Percentiles rank a stretch among this genome's conserved stretches.
Conservation (phyloP, 2,888 invertebrate species). For the Nomada flava region DNA sequence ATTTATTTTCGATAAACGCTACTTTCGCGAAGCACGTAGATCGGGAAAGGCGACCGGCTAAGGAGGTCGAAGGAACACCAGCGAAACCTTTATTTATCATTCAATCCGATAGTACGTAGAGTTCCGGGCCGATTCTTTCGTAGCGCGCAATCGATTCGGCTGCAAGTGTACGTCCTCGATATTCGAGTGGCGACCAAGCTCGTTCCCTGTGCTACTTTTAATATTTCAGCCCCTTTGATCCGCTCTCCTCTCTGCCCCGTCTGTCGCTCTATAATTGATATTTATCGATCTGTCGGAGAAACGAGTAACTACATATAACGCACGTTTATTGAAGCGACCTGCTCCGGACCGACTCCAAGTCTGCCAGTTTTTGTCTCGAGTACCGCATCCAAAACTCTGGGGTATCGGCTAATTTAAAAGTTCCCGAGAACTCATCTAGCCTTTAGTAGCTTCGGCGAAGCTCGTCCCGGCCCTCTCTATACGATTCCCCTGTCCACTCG, state of each 20-base stretch:
- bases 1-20: conserved; percentile 58
- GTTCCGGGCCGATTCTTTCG: neutral
- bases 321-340: conserved; percentile 57
- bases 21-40: conserved; percentile 35
- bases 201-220: conserved; percentile 47
- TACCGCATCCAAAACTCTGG: conserved; percentile 59
- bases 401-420: conserved; percentile 77
- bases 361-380: conserved; percentile 58
- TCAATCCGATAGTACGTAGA: neutral
- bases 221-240: conserved; percentile 61
- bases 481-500: conserved; percentile 41
- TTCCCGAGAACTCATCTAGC: conserved; percentile 74
- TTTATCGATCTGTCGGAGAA: conserved; percentile 50
- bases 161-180: neutral
- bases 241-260: conserved; percentile 3
- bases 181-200: conserved; percentile 7
- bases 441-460: conserved; percentile 67
- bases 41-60: conserved; percentile 24
- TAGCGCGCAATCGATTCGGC: conserved; percentile 9
- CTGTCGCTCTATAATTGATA: conserved; percentile 53
- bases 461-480: conserved; percentile 37
- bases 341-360: conserved; percentile 15
- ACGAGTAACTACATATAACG: conserved; percentile 48
- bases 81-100: conserved; percentile 48
- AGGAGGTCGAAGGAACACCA: conserved; percentile 14